Conservation (phyloP, 2,797 vertebrate genomes). For the Podarcis lilfordi region DNA sequence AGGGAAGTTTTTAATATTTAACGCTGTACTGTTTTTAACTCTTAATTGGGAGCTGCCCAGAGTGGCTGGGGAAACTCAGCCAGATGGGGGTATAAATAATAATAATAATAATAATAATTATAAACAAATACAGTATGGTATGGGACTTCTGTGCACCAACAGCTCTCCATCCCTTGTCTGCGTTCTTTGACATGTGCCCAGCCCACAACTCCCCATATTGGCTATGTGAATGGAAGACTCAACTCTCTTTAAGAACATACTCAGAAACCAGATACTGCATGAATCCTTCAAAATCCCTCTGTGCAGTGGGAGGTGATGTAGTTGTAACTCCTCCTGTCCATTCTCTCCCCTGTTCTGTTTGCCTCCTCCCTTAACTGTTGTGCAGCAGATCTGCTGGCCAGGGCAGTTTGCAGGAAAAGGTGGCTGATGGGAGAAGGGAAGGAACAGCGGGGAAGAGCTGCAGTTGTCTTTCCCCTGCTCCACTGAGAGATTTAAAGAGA, state of each 20-base stretch:
- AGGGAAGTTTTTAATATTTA: too few relatives aligned
- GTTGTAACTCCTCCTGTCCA: neutral
- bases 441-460: neutral
- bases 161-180: neutral
- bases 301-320: neutral
- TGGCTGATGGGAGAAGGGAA: neutral
- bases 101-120: too few relatives aligned
- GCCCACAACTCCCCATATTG: neutral
- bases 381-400: neutral
- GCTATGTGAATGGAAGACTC: neutral
- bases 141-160: neutral
- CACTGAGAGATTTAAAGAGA: neutral
- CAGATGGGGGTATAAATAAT: too few relatives aligned
- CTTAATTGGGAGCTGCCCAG: too few relatives aligned
- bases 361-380: neutral
- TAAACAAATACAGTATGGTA: neutral
- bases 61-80: too few relatives aligned
- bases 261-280: neutral
- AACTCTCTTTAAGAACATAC: too few relatives aligned
- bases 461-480: neutral
- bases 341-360: neutral
- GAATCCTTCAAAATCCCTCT: neutral
- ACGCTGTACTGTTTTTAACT: too few relatives aligned
- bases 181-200: too few relatives aligned
- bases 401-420: neutral